Evolutionary conservation across 2,113 vertebrate genomes (phyloP).

Genomic region (Istiophorus platypterus): DNA sequence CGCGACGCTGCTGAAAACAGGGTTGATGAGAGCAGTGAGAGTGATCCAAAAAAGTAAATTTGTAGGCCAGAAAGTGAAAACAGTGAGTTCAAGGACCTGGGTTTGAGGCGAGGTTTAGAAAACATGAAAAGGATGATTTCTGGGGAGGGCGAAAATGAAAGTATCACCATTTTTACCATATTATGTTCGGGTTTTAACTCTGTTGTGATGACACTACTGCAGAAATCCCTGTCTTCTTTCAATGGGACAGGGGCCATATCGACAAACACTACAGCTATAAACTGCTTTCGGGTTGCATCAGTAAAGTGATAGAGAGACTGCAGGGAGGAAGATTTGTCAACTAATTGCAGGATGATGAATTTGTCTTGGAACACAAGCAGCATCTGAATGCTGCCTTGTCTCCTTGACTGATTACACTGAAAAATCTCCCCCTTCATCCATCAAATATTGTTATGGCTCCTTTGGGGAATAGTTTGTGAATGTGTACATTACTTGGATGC

Average conservation of each 20-base stretch:
- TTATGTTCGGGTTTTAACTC: constrained; percentile 9
- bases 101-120: too few species aligned
- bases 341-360: constrained; percentile 77
- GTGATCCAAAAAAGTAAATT: background rate
- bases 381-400: constrained; percentile 71
- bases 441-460: constrained; percentile 70
- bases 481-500: constrained; percentile 8
- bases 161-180: background rate
- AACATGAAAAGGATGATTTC: background rate
- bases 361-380: constrained; percentile 72
- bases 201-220: constrained; percentile 2
- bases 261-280: constrained; percentile 20
- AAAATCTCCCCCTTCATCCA: constrained; percentile 64
- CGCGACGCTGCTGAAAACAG: too few species aligned
- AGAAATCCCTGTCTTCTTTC: constrained; percentile 18
- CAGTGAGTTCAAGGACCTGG: background rate
- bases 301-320: constrained; percentile 59
- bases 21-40: background rate
- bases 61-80: background rate
- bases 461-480: constrained; percentile 53
- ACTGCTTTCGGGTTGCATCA: constrained; percentile 22
- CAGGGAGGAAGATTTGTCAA: constrained; percentile 55
- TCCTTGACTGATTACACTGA: constrained; percentile 72
- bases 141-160: background rate
- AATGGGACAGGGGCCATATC: constrained; percentile 25